Percentiles rank a stretch among this genome's conserved stretches.
Evolutionary conservation across 2,797 vertebrate species (phyloP).

Genomic region (Chanos chanos): DNA sequence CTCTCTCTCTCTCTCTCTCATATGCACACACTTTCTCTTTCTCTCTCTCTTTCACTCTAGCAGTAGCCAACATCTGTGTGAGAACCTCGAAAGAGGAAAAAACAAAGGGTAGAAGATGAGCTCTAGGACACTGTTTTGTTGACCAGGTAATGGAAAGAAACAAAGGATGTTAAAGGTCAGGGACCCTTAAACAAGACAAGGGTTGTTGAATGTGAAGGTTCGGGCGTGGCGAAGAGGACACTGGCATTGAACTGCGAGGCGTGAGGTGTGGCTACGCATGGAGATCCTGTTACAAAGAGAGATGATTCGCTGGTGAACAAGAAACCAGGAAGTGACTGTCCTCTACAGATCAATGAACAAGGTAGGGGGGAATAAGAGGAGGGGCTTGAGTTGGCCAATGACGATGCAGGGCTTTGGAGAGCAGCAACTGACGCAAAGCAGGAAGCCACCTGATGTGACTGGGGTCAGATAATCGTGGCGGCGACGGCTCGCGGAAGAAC

Average conservation of each 20-base stretch:
- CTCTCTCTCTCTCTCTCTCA: neutral
- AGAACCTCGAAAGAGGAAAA: no score
- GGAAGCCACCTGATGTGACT: constrained; percentile 97
- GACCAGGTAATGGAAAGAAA: constrained; percentile 30
- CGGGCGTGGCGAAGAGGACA: constrained; percentile 12
- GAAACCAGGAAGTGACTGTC: constrained; percentile 49
- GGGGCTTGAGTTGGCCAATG: constrained; percentile 62
- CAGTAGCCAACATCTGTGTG: no score
- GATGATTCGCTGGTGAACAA: constrained; percentile 35
- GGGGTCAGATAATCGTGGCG: constrained; percentile 84
- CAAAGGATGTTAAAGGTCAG: constrained; percentile 4
- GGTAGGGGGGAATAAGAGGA: constrained; percentile 63
- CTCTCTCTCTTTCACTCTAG: no score
- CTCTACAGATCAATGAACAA: constrained; percentile 75
- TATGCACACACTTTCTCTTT: no score
- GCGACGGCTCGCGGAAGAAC: constrained; percentile 77
- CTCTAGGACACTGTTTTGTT: no score
- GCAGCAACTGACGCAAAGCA: constrained; percentile 85
- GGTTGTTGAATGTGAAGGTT: no score
- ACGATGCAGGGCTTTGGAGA: constrained; percentile 65
- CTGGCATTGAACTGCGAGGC: neutral
- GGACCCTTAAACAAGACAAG: no score
- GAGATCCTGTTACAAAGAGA: no score
- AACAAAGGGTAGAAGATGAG: no score
- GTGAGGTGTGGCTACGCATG: no score